Evolutionary conservation across 2,888 invertebrate species (phyloP).

Genomic region (Zaprionus bogoriensis): DNA sequence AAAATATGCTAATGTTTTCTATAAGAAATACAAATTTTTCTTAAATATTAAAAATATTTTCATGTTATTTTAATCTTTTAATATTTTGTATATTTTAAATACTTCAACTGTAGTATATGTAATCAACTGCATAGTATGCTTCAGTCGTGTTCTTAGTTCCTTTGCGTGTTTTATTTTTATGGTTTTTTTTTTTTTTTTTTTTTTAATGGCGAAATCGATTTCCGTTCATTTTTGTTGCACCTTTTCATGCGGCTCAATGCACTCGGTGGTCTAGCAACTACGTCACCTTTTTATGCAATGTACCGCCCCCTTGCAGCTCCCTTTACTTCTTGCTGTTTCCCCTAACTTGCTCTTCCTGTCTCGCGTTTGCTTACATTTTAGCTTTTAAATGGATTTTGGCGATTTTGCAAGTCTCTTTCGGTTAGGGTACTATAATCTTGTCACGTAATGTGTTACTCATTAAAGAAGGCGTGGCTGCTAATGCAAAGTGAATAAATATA

Average conservation of each 20-base stretch:
- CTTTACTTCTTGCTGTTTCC: background rate
- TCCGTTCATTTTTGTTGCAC: constrained; percentile 49
- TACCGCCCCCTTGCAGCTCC: background rate
- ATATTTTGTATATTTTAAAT: too few species aligned
- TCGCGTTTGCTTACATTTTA: constrained; percentile 40
- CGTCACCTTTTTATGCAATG: constrained; percentile 54
- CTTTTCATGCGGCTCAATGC: constrained; percentile 49
- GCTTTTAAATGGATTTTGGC: constrained; percentile 55
- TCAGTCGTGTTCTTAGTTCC: background rate
- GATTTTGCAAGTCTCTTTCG: constrained; percentile 27
- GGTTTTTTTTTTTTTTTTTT: background rate
- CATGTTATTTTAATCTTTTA: too few species aligned
- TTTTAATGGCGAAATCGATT: constrained; percentile 58
- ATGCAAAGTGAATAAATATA: too few species aligned
- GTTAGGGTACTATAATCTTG: background rate
- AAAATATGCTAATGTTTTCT: too few species aligned
- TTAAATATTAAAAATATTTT: too few species aligned
- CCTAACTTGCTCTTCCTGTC: background rate
- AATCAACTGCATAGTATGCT: background rate
- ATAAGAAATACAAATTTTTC: too few species aligned
- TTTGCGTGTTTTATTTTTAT: background rate
- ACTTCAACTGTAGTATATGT: background rate
- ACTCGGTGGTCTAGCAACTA: constrained; percentile 35
- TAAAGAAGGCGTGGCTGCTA: background rate
- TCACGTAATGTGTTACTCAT: background rate